Evolutionary conservation across 2,113 vertebrate genomes (phyloP), one percentile per base, ranked within the genome.

Genomic region (Grammomys surdaster): DNA sequence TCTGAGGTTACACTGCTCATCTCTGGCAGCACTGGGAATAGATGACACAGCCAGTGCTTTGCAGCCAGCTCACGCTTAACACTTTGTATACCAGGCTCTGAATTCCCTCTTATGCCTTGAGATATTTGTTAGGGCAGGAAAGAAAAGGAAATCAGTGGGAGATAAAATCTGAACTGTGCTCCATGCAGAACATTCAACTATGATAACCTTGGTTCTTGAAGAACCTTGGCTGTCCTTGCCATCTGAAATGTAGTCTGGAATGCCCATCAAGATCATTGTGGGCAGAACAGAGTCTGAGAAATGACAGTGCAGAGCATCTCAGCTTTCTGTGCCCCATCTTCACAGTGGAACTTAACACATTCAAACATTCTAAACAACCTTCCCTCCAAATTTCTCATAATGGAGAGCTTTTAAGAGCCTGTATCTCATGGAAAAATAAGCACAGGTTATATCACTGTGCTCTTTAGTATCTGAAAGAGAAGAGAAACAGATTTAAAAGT

Each of bases 41-140:
- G 33, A 93, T 40, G 16, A 14, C 31, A 31, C 17, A 73, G 13
- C 80, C 28, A 84, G 36, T 80, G 46, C 10, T 89, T 43, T 43
- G 19, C 13, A 77, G 46, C 28, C 72, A 85, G 60, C 48, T 94
- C 28, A 73, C 11, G 20, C 22, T 89, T 67, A 77, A 19, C 5
- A 85, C 82, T 56, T 54, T 82, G 51, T 72, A 75, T 28, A 36
- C 3, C 48, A 77, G 56, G 77, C 75, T 26, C 48, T 90, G 82
- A 70, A 88, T 82, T 89, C 20, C 58, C 26, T 82, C 11, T 60
- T 40, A 58, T 5, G 19, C 20, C 69, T 54, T 87, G 24, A 67
- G 78, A 63, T 33, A 13, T 26, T 77, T 92, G 67, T 94, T 94
- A 58, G 4, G 33, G 94, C 92, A 75, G 14, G 36, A 69, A 92